A percentile compares a stretch with the other conserved stretches of the same genome.
Conservation (phyloP, 2,113 vertebrate species). For the Gymnobelideus leadbeateri region DNA sequence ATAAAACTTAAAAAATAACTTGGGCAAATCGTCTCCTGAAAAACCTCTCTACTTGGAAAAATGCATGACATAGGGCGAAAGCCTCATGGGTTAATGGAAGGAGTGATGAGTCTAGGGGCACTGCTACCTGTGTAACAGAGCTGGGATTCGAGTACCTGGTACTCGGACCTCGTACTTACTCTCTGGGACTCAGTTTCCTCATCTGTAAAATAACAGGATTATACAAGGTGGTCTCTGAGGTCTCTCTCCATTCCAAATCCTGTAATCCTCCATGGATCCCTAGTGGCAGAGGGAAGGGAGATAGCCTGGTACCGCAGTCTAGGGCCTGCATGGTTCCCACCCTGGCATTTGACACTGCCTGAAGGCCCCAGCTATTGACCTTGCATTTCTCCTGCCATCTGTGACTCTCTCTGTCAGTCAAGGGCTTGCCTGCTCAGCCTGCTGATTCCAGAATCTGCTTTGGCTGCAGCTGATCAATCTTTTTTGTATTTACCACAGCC, state of each 20-base stretch:
- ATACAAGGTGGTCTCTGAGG: neutral
- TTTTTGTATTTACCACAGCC: neutral
- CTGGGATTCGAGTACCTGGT: neutral
- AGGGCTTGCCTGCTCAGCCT: neutral
- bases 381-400: neutral
- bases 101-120: too few relatives aligned
- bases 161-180: neutral
- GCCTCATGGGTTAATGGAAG: too few relatives aligned
- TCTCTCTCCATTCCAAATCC: neutral
- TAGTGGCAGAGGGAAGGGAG: neutral
- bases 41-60: too few relatives aligned
- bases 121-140: too few relatives aligned
- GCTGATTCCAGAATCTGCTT: neutral
- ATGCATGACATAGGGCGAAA: too few relatives aligned
- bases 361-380: neutral
- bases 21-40: too few relatives aligned
- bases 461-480: neutral
- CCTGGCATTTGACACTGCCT: neutral
- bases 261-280: neutral
- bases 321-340: neutral
- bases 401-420: neutral
- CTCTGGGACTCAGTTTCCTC: neutral
- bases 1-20: too few relatives aligned
- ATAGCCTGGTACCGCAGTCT: too few relatives aligned
- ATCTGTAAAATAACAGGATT: neutral